Base-by-base conservation (phyloP, 92 coral and sea anemone species). In the Siderastrea siderea region DNA sequence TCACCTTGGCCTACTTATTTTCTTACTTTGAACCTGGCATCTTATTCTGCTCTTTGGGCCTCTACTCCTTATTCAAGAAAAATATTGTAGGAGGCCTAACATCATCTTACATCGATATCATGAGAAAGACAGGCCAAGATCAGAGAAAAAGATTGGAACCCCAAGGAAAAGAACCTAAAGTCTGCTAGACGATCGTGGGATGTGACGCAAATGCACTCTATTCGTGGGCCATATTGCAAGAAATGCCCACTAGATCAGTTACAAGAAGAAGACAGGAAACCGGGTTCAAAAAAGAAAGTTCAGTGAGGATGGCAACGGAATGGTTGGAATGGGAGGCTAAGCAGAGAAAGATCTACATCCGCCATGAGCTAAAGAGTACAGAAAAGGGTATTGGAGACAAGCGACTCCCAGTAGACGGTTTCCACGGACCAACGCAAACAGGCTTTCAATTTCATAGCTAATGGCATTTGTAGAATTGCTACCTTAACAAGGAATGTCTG, bases 21-120 rank as follows among this genome's bases (percentile, higher is more conserved):
- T 3, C 67, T 3, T 68, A 54, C 53, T 38, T n/a, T 45, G 10
- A 3, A 59, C 73, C 46, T 53, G 69, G 69, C 3, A 63, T 43
- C 48, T 80, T 15, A 46, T 80, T 87, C 80, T 47, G 14, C 51
- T 47, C 60, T 3, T 79, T 68, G 38, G 91, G 87, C 51, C 54
- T 91, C 10, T 87, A 91, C 76, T 38, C 45, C 46, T n/a, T 51
- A 11, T 87, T 91, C 16, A 77, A 87, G 68, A 19, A 81, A 13
- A 91, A 91, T 49, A 86, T 86, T 61, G 91, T 81, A 1, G 94
- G 91, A 5, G 88, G 94, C 3, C 88, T 0, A 70, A 70, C 15
- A 90, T 85, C 26, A 90, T 85, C 3, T 90, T 90, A 38, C 93
- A 90, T 52, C 50, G 90, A 0, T 90, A 78, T 50, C 93, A 90